phyloP scores from a whole-genome alignment of 2,113 vertebrate genomes.

The Stigmatopora argus region DNA sequence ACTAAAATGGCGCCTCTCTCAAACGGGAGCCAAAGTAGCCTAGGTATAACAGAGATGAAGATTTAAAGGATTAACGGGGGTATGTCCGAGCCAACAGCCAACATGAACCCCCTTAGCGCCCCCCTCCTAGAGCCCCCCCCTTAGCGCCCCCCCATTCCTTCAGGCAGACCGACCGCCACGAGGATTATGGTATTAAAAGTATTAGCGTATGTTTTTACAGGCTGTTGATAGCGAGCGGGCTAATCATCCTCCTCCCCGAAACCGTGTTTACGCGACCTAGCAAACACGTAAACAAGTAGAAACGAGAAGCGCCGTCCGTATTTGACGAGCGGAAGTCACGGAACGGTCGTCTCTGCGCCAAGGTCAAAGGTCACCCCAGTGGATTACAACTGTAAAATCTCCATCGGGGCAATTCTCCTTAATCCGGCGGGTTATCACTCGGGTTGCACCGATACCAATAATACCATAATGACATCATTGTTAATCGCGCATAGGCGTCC shows the following conservation, averaged over 20 bases:
- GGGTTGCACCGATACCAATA: too few relatives aligned
- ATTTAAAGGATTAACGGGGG: conserved; percentile 66
- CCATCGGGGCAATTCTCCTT: conserved; percentile 30
- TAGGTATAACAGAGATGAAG: conserved; percentile 35
- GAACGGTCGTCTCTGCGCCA: conserved; percentile 30
- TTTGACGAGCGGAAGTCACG: conserved; percentile 23
- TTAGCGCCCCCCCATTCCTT: conserved; percentile 13
- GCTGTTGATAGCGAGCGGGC: conserved; percentile 2
- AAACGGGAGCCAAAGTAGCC: conserved; percentile 25
- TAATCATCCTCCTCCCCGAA: conserved; percentile 12
- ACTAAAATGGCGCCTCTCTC: neutral
- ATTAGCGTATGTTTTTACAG: conserved; percentile 24
- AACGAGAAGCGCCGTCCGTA: conserved; percentile 14
- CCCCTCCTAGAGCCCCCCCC: neutral
- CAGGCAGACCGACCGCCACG: conserved; percentile 25
- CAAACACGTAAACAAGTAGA: conserved; percentile 29
- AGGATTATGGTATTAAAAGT: conserved; percentile 48
- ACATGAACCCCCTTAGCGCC: conserved; percentile 1
- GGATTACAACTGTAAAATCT: conserved; percentile 44
- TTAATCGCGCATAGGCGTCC: too few relatives aligned
- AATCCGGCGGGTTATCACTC: conserved; percentile 29
- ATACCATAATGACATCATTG: too few relatives aligned
- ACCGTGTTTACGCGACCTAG: conserved; percentile 20
- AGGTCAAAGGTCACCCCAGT: conserved; percentile 43
- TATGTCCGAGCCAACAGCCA: conserved; percentile 40